Conservation (phyloP, 2,888 invertebrate genomes). For the Drosophila meridionalis region DNA sequence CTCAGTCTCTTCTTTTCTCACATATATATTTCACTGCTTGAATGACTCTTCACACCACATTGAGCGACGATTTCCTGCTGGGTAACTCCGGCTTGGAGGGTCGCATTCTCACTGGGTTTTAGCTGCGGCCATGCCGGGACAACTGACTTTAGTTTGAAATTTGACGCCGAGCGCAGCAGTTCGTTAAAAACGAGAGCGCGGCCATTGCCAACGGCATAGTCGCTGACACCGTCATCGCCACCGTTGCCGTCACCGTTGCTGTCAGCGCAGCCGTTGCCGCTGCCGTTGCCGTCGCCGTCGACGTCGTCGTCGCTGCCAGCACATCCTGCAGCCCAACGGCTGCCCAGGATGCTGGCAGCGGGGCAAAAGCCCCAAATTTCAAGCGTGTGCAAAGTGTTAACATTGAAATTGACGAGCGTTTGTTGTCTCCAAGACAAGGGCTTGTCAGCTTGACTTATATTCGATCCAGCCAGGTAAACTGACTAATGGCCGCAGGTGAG, state of each 20-base stretch:
- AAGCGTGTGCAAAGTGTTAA: conserved; percentile 40
- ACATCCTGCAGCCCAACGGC: conserved; percentile 50
- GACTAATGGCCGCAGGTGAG: conserved; percentile 49
- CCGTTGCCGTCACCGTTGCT: conserved; percentile 14
- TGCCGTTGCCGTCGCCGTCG: conserved; percentile 13
- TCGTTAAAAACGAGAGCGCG: conserved; percentile 60
- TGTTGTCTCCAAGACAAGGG: not conserved
- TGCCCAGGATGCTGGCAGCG: conserved; percentile 38
- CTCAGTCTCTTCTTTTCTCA: not conserved
- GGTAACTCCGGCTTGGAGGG: conserved; percentile 42
- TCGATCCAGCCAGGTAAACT: conserved; percentile 23
- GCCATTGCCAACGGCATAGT: conserved; percentile 50
- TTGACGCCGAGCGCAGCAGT: conserved; percentile 75
- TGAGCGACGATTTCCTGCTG: conserved; percentile 32
- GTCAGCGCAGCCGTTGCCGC: conserved; percentile 12
- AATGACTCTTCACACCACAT: not conserved
- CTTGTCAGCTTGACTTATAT: conserved; percentile 9
- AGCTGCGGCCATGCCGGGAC: conserved; percentile 56
- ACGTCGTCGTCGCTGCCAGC: conserved; percentile 8
- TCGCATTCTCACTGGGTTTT: conserved; percentile 55
- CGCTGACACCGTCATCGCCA: conserved; percentile 28
- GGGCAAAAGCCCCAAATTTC: conserved; percentile 13
- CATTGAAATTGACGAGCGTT: conserved; percentile 7
- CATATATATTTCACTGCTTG: too few relatives aligned
- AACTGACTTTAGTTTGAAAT: conserved; percentile 77